These are phyloP conservation scores for Actinernus sp. DNA, from an alignment of 92 coral and sea anemone genomes.

Conservation along the genomic window DNA sequence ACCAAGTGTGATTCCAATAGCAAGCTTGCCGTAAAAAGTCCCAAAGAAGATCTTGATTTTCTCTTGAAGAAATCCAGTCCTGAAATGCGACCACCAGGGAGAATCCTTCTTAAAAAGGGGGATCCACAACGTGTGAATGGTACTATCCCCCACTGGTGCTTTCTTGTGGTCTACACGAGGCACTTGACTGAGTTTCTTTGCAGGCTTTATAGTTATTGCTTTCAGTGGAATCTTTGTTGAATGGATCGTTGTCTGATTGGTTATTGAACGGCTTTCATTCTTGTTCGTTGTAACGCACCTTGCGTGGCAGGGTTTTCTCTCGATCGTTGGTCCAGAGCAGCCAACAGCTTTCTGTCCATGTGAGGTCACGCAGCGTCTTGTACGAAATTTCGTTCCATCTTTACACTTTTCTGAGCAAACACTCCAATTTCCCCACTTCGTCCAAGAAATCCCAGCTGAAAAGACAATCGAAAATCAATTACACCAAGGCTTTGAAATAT, in stretches of 20 bases:
- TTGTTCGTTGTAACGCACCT: no score
- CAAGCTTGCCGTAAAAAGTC: slow-evolving; percentile 28
- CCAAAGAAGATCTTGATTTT: neutral
- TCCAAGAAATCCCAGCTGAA: slow-evolving; percentile 6
- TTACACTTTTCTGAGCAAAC: slow-evolving; percentile 10
- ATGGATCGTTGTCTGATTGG: neutral
- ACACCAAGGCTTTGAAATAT: neutral
- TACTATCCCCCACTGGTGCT: no score
- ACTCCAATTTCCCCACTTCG: slow-evolving; percentile 26
- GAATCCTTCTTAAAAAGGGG: neutral
- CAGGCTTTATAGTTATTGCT: neutral
- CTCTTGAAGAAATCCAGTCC: neutral
- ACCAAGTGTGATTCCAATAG: slow-evolving; percentile 8
- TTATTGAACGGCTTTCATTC: no score
- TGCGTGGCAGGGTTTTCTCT: neutral
- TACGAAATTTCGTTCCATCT: neutral
- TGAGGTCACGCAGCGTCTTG: slow-evolving; percentile 13
- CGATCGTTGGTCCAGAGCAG: neutral
- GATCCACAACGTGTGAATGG: no score
- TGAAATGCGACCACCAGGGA: neutral
- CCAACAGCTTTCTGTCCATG: slow-evolving; percentile 5
- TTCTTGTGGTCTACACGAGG: neutral
- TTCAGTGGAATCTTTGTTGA: neutral
- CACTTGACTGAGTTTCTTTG: no score
- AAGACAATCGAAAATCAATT: neutral